Base-by-base conservation (phyloP, 2,113 vertebrate species). In the Cathartes aura region DNA sequence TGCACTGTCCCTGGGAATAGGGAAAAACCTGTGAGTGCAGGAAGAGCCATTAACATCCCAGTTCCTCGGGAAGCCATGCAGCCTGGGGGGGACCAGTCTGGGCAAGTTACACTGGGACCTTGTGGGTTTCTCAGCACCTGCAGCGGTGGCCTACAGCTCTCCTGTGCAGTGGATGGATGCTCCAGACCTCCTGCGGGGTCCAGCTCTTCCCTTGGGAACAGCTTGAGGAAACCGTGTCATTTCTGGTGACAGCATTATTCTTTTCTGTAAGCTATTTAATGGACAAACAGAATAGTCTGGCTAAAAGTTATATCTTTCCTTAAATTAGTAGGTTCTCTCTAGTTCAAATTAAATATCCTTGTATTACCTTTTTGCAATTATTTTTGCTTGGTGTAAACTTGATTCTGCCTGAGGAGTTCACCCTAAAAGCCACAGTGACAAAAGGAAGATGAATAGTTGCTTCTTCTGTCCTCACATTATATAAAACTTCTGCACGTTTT, bases 71-170 rank as follows among this genome's bases (percentile, higher is more conserved):
- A 58, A 75, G 53, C 66, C 0, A 3, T 17, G 23, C 24, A 68
- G 59, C 67, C 30, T 0, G 0, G 21, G 15, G 23, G 29, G 34
- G 5, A 66, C 3, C 17, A 38, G 32, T 27, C 38, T 27, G 40
- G 34, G 36, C 11, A 11, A 53, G 40, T 30, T 34, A 14, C 6
- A 4, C 10, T 7, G 15, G 42, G 47, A 62, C 21, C 10, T 5
- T 42, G 38, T 8, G 22, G 15, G 26, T 53, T 29, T 52, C 50
- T 63, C 52, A 42, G 84, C 36, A 30, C 27, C 32, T 38, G 6
- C 42, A 5, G 29, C 1, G 0, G 22, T 6, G 16, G 26, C 1
- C 1, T 29, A 30, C 27, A 32, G 38, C 38, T 74, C 30, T 56
- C 43, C 73, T 21, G 48, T 0, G 1, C 48, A 24, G 38, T 0